Evolutionary conservation across 2,888 invertebrate species (phyloP).

Genomic region (Teleogryllus oceanicus): DNA sequence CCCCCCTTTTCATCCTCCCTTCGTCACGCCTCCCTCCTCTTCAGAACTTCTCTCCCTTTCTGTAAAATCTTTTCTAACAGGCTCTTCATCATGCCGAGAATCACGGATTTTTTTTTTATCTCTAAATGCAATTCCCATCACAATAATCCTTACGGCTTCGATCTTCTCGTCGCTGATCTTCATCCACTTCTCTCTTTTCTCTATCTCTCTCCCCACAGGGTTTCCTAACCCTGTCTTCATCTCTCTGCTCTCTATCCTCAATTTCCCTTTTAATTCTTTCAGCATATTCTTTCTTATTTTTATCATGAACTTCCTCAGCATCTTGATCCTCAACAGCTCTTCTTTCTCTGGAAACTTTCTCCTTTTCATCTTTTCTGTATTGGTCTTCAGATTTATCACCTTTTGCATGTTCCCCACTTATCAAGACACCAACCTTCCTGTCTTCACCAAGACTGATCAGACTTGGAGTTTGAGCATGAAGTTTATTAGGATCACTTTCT

Average conservation of each 20-base stretch:
- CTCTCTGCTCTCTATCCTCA: constrained; percentile 9
- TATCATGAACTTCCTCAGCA: too few relatives aligned
- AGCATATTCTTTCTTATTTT: too few relatives aligned
- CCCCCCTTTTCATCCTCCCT: too few relatives aligned
- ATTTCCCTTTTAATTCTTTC: constrained; percentile 12
- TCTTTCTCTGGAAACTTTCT: too few relatives aligned
- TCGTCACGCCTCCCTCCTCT: constrained; percentile 20
- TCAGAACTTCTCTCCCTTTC: constrained; percentile 22
- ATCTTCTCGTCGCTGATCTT: constrained; percentile 21
- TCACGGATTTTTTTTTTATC: constrained; percentile 25
- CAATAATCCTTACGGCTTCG: constrained; percentile 20
- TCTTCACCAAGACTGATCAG: too few relatives aligned
- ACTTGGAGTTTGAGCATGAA: too few relatives aligned
- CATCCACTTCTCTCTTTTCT: background rate
- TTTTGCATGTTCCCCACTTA: too few relatives aligned
- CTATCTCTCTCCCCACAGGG: background rate
- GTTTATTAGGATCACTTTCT: too few relatives aligned
- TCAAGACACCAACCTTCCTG: too few relatives aligned
- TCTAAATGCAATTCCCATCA: constrained; percentile 2
- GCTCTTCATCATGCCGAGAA: constrained; percentile 25
- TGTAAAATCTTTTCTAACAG: background rate
- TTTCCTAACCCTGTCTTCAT: constrained; percentile 23
- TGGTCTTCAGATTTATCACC: too few relatives aligned
- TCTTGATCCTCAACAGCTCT: too few relatives aligned
- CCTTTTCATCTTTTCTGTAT: too few relatives aligned